A percentile compares a stretch with the other conserved stretches of the same genome.
phyloP scores from a whole-genome alignment of 2,888 invertebrate genomes.

The Ypsolopha sequella region DNA sequence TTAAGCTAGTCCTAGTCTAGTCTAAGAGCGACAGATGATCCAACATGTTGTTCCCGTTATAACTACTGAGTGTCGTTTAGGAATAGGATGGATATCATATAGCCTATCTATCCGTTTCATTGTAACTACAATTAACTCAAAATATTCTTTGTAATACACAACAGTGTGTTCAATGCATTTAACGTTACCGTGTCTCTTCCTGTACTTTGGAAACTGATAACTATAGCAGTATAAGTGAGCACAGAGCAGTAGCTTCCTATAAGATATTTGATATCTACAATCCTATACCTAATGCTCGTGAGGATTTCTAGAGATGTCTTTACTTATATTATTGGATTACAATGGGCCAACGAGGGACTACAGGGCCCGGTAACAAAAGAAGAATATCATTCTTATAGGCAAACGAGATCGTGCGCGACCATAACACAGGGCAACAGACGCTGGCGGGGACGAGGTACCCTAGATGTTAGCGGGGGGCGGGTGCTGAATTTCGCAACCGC shows the following conservation, averaged over 20 bases:
- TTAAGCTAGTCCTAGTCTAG: conserved; percentile 36
- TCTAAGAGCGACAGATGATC: conserved; percentile 33
- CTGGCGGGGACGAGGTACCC: no score
- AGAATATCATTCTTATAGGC: no score
- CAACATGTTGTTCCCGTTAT: conserved; percentile 52
- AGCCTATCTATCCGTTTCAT: conserved; percentile 5
- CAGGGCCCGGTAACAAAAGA: background rate
- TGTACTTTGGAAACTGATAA: conserved; percentile 37
- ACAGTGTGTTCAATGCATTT: conserved; percentile 18
- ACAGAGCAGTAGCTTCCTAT: conserved; percentile 11
- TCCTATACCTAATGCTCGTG: background rate
- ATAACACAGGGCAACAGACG: no score
- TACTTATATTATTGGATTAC: conserved; percentile 1
- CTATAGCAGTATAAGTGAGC: conserved; percentile 29
- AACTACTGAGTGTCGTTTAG: conserved; percentile 20
- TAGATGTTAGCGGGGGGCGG: no score
- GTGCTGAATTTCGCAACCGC: no score
- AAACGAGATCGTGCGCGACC: no score
- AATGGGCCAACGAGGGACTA: background rate
- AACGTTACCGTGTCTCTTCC: conserved; percentile 31
- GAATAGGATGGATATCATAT: conserved; percentile 17
- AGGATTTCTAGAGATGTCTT: background rate
- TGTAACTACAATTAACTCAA: background rate
- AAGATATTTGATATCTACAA: conserved; percentile 4
- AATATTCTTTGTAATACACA: conserved; percentile 10